These are phyloP conservation scores for Otolemur garnettii DNA, from an alignment of 2,113 vertebrate species.

Conservation along the genomic window DNA sequence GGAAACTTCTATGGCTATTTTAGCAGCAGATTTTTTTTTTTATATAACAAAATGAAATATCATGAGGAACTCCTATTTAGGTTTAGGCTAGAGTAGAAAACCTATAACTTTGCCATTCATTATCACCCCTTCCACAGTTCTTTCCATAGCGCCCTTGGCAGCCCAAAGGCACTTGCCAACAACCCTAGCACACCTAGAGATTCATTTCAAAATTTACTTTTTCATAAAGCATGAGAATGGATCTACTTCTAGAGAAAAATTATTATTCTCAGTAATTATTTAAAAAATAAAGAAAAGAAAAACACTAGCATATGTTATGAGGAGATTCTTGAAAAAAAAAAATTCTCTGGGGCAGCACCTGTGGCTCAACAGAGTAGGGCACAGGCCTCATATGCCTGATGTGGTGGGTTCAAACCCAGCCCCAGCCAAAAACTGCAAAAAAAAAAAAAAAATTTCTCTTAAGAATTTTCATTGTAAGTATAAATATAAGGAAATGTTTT, in stretches of 20 bases:
- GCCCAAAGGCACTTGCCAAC: no score
- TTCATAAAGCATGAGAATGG: background rate
- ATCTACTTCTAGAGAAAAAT: background rate
- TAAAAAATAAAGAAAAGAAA: background rate
- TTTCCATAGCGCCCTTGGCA: background rate
- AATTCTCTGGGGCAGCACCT: background rate
- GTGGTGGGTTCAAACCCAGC: no score
- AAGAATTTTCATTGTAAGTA: background rate
- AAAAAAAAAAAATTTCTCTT: background rate
- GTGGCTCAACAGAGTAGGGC: no score
- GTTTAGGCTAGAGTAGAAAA: background rate
- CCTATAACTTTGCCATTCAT: no score
- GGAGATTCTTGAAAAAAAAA: background rate
- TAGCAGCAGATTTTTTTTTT: background rate
- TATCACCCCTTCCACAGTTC: accelerated
- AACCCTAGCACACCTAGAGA: background rate
- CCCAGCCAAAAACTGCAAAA: no score
- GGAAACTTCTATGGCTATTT: background rate
- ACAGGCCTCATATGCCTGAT: no score
- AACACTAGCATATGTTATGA: background rate
- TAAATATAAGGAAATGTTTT: constrained; percentile 76
- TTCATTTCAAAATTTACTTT: background rate
- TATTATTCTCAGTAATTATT: background rate
- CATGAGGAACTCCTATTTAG: background rate
- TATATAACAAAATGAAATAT: background rate